Percentiles rank a stretch among this genome's conserved stretches.
phyloP scores from a whole-genome alignment of 2,797 vertebrate genomes.

The Falco concolor region DNA sequence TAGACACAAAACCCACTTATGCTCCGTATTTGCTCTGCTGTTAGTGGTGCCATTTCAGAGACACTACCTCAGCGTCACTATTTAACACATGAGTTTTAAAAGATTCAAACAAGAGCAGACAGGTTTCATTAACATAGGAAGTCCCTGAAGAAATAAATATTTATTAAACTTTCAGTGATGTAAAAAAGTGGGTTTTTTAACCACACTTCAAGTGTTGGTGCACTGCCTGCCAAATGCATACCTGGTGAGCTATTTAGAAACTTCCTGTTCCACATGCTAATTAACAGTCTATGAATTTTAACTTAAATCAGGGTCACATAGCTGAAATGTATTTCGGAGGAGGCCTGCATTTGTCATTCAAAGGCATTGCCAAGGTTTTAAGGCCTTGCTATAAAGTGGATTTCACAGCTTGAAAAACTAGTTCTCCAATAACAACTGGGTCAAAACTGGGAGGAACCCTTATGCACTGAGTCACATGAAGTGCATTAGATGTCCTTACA shows the following conservation, averaged over 20 bases:
- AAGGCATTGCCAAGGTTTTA: slow-evolving; percentile 54
- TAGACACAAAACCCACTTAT: neutral
- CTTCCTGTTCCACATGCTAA: slow-evolving; percentile 70
- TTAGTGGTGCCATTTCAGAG: neutral
- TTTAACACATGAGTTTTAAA: slow-evolving; percentile 44
- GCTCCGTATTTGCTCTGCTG: neutral
- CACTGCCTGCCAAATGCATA: slow-evolving; percentile 43
- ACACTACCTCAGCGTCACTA: neutral
- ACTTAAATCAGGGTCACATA: slow-evolving; percentile 54
- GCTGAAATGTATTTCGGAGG: neutral
- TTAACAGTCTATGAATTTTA: slow-evolving; percentile 72
- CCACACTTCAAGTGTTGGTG: slow-evolving; percentile 37
- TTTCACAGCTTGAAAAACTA: slow-evolving; percentile 27
- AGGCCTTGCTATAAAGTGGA: neutral
- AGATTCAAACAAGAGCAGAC: slow-evolving; percentile 58
- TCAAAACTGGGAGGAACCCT: slow-evolving; percentile 8
- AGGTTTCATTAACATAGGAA: slow-evolving; percentile 61
- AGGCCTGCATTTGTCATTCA: slow-evolving; percentile 55
- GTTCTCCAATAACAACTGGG: neutral
- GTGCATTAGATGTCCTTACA: neutral
- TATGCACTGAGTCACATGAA: slow-evolving; percentile 15
- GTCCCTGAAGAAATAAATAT: slow-evolving; percentile 63
- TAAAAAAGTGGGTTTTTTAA: slow-evolving; percentile 22
- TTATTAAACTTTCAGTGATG: slow-evolving; percentile 61
- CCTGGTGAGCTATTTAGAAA: slow-evolving; percentile 67